Evolutionary conservation across 2,888 invertebrate species (phyloP).

Genomic region (Drosophila putrida): DNA sequence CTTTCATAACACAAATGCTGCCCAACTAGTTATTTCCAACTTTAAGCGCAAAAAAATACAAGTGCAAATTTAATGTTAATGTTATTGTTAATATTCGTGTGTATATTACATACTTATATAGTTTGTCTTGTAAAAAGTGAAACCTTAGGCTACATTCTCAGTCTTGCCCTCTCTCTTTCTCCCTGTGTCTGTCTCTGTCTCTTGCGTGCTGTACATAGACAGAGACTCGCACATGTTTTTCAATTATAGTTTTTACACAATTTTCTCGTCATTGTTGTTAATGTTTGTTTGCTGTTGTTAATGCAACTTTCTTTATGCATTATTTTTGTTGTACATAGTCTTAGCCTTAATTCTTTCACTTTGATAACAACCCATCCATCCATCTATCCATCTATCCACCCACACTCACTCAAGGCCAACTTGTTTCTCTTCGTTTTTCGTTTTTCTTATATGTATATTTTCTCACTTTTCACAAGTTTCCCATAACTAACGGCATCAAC

Average conservation of each 20-base stretch:
- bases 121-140: constrained; percentile 46
- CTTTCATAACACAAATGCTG: constrained; percentile 56
- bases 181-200: not conserved
- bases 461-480: constrained; percentile 63
- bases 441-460: constrained; percentile 19
- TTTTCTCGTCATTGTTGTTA: constrained; percentile 79
- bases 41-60: constrained; percentile 25
- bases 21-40: constrained; percentile 18
- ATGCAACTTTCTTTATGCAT: constrained; percentile 70
- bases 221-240: constrained; percentile 44
- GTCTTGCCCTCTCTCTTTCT: not conserved
- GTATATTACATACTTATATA: constrained; percentile 18
- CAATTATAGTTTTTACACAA: constrained; percentile 71
- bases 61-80: constrained; percentile 56
- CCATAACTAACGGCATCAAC: constrained; percentile 35
- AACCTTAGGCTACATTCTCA: constrained; percentile 37
- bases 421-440: constrained; percentile 23
- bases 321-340: constrained; percentile 43
- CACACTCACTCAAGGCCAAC: constrained; percentile 46
- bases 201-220: constrained; percentile 28
- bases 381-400: constrained; percentile 23
- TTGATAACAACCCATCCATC: constrained; percentile 16
- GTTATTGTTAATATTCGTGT: constrained; percentile 28
- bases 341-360: constrained; percentile 57
- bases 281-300: constrained; percentile 52